Conservation (phyloP, 2,888 invertebrate species). For the Rhamphomyia laevipes region DNA sequence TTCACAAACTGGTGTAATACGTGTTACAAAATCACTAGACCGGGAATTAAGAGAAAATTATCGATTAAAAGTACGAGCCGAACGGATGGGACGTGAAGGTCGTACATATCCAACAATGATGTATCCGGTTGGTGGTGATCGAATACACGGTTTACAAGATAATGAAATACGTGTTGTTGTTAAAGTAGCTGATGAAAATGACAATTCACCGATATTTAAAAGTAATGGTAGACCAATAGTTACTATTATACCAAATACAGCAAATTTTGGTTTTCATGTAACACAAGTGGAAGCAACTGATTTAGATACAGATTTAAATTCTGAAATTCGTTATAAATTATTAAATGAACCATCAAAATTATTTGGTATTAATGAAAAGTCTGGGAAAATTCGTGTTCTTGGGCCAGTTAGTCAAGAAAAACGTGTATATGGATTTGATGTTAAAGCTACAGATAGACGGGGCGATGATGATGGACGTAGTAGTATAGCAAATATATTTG, state of each 20-base stretch:
- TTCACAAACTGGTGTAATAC: conserved; percentile 62
- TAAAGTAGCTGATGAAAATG: conserved; percentile 67
- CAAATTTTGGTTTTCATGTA: conserved; percentile 71
- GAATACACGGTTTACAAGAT: conserved; percentile 55
- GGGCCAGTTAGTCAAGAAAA: conserved; percentile 60
- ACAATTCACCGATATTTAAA: conserved; percentile 67
- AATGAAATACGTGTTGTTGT: conserved; percentile 73
- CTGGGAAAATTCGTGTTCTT: conserved; percentile 64
- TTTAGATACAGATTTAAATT: conserved; percentile 61
- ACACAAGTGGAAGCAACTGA: conserved; percentile 66
- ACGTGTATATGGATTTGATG: conserved; percentile 72
- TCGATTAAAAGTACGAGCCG: conserved; percentile 39
- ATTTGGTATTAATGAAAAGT: conserved; percentile 64
- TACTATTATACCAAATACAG: conserved; percentile 70
- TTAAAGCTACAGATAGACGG: conserved; percentile 70
- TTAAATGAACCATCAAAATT: conserved; percentile 62
- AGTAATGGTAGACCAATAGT: conserved; percentile 66
- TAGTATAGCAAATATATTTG: conserved; percentile 75
- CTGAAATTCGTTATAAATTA: conserved; percentile 69
- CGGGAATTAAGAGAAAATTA: conserved; percentile 58
- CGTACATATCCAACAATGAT: conserved; percentile 62
- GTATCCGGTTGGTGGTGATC: conserved; percentile 63
- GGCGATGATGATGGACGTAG: conserved; percentile 75
- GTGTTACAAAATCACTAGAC: conserved; percentile 61
- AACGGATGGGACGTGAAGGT: conserved; percentile 45